A percentile compares a stretch with the other conserved stretches of the same genome.
These are phyloP conservation scores for Polypedilum pembai DNA, from an alignment of 1,140 invertebrate species.

Conservation along the genomic window DNA sequence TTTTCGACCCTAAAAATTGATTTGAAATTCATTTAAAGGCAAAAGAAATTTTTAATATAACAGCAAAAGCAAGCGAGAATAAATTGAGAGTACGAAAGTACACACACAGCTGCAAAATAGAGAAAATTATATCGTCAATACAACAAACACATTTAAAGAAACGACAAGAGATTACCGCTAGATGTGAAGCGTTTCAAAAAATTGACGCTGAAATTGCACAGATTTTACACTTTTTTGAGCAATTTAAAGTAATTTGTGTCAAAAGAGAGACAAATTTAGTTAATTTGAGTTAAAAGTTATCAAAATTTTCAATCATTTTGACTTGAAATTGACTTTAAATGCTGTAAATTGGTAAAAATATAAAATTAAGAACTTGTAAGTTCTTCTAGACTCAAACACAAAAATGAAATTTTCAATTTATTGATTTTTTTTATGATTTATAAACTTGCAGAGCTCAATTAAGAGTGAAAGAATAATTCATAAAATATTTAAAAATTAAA, in stretches of 20 bases:
- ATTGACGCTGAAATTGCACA: neutral
- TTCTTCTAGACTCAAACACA: slow-evolving; percentile 5
- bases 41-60: neutral
- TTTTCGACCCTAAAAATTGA: neutral
- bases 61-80: neutral
- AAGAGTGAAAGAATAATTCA: no score
- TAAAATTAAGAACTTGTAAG: slow-evolving; percentile 1
- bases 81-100: neutral
- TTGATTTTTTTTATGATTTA: neutral
- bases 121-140: neutral
- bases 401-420: slow-evolving; percentile 1
- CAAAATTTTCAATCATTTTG: no score
- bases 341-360: neutral
- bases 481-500: no score
- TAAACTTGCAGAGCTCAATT: neutral
- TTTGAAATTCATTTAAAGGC: neutral
- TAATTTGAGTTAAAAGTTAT: no score
- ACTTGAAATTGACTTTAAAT: neutral
- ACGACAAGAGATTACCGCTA: neutral
- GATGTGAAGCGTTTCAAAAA: neutral
- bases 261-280: no score
- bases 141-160: neutral
- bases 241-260: no score
- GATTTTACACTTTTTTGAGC: neutral
- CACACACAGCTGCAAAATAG: neutral